Evolutionary conservation across 2,888 invertebrate genomes (phyloP).

Genomic region (Eudiplozoon nipponicum): DNA sequence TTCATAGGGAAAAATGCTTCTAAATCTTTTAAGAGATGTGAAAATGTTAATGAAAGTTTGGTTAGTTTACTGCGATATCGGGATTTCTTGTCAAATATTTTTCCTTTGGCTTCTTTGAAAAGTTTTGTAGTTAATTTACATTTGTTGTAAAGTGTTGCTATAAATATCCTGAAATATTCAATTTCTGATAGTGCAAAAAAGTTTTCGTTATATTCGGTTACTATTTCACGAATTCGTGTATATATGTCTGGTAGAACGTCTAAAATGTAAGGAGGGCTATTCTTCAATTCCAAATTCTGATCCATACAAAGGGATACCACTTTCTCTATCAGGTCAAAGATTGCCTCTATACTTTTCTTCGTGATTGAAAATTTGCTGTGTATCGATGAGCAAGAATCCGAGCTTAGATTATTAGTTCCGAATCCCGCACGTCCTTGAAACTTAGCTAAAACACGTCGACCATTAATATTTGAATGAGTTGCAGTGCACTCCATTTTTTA

Average conservation of each 20-base stretch:
- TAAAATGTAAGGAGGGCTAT: constrained; percentile 88
- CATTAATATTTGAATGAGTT: too few species aligned
- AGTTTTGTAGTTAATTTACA: constrained; percentile 91
- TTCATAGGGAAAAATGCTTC: constrained; percentile 91
- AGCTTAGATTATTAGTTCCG: too few species aligned
- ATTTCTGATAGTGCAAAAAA: constrained; percentile 59
- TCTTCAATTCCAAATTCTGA: constrained; percentile 97
- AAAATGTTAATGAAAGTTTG: constrained; percentile 83
- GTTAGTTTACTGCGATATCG: constrained; percentile 73
- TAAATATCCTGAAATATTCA: constrained; percentile 84
- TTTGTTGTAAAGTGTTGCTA: constrained; percentile 80
- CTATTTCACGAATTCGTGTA: constrained; percentile 66
- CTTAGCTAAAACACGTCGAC: too few species aligned
- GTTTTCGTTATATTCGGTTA: constrained; percentile 76
- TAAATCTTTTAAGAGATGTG: constrained; percentile 80
- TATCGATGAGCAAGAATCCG: too few species aligned
- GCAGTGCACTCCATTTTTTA: too few species aligned
- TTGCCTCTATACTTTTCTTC: too few species aligned
- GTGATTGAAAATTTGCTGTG: too few species aligned
- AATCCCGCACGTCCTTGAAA: too few species aligned
- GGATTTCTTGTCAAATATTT: constrained; percentile 83
- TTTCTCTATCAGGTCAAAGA: too few species aligned
- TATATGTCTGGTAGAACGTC: constrained; percentile 96
- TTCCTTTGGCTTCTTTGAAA: constrained; percentile 87
- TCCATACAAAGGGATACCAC: too few species aligned